Base-by-base conservation (phyloP, 2,113 vertebrate species). In the Antigone vipio region DNA sequence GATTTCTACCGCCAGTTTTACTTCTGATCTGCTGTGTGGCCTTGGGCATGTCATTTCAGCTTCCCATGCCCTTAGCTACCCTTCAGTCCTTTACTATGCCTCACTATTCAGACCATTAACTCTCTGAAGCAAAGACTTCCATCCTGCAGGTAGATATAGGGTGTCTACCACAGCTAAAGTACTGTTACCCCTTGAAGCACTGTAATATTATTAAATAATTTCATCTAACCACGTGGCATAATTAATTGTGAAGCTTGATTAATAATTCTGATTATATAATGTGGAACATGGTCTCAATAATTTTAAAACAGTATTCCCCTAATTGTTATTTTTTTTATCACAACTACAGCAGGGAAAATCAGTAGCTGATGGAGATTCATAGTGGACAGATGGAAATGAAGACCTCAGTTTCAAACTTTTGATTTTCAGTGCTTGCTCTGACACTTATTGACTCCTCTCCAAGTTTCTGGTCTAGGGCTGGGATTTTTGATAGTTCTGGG, bases 131-230 rank as follows among this genome's bases (percentile, higher is more conserved):
- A 40, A 58, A 6, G 6, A 26, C 34, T 67, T 87, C 67, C 9
- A 50, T 87, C 32, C 67, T 84, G 5, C 38, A 63, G 9, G n/a
- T 59, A 59, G 7, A 11, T 30, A 22, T 91, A 49, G 64, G 68
- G n/a, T 95, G 60, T 85, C 82, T 73, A 95, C 42, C 55, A 84
- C 60, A 95, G 82, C 88, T 96, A 77, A 88, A 95, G 7, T 35
- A 14, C 40, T 45, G 16, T 30, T 90, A 85, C 58, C 29, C 34
- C 34, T 85, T 66, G 38, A 58, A 67, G 58, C 40, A 58, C 34
- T 64, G 22, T 4, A 63, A 23, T 44, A 64, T 11, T 60, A 64
- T 76, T 75, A 82, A 89, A 88, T 60, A 78, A 89, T 60, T 97
- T 92, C 29, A 50, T 85, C 50, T 93, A 78, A 85, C 40, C 40